Base-by-base conservation (phyloP, 1,140 invertebrate species). In the Metaphire vulgaris region DNA sequence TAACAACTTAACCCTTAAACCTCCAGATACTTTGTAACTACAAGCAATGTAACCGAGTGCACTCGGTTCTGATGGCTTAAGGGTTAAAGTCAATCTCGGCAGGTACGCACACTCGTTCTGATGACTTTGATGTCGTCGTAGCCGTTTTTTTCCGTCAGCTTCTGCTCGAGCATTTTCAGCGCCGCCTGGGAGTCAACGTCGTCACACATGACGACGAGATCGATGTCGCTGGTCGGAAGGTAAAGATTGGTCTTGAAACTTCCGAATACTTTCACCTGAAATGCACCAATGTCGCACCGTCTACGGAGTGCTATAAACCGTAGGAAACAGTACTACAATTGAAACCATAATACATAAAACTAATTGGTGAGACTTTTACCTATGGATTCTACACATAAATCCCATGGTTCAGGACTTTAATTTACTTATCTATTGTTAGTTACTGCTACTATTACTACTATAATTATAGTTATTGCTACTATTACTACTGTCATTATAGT, bases 141-240 rank as follows among this genome's bases (percentile, higher is more conserved):
- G 77, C 98, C 93, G 81, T 92, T 92, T 83, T 92, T 91, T 76
- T 93, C 91, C 75, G 96, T 88, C 78, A 98, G 88, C 82, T 93
- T 93, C 82, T 92, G 90, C 87, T 98, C 93, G 79, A 98, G 87
- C 2, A 93, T 96, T 81, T 92, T 90, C 75, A 98, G 88, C 75
- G 96, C 15, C 92, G 94, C 80, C 92, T 89, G 94, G 84, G 92
- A 29, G 2, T 34, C 91, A 80, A 92, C 90, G 94, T 94, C 97
- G 82, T 93, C 91, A 74, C 93, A 93, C 85, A 94, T 91, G 67
- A 99, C 94, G 79, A 98, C 96, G 82, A 99, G 90, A 89, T 98
- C 96, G 85, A 98, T 98, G 88, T 98, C 96, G 89, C 95, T 91
- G 78, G 95, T 97, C 77, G 95, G 95, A 84, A 97, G 89, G 89